Evolutionary conservation across 2,797 vertebrate genomes (phyloP), one percentile per base, ranked within the genome.

Genomic region (Sebastes ruberrimus): DNA sequence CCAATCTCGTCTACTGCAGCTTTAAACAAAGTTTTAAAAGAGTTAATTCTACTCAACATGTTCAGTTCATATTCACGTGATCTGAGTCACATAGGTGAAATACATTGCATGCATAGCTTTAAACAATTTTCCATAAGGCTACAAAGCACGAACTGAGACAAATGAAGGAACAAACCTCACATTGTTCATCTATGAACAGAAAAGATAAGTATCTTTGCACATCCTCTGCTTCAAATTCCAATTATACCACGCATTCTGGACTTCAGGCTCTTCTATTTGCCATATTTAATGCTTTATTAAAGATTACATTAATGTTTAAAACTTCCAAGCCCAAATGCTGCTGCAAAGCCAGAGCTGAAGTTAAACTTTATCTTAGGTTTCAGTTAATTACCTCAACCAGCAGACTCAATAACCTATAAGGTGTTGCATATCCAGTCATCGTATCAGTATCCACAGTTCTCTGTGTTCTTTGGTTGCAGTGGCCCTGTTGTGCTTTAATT

Each of bases 211-310:
- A 65, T 78, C 56, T 79, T 76, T 83, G 30, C 77, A 78, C 52
- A 61, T 30, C 32, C 35, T 62, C 59, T 23, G 71, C 74, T 84
- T 76, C 20, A 79, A 74, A 83, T 90, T 90, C 59, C 67, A 67
- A 32, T 71, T 82, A 66, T 7, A 66, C 28, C 56, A 65, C 10
- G 11, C n/a, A 57, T 71, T 76, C 70, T 78, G 33, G 33, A 82
- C 55, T 52, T 32, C 18, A 16, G 65, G 49, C 63, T 42, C 64
- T 22, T 72, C 30, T 59, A 22, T 86, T 79, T 81, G 52, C 79
- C 20, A 67, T 65, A 49, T 76, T 71, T 56, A 68, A 70, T 68
- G 63, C 52, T 74, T 72, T 33, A 61, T 69, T 81, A 78, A 82
- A 77, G 11, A 35, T 68, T 71, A 22, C n/a, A 53, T 42, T 55